Base-by-base conservation (phyloP, 2,113 vertebrate species). In the Diglossa brunneiventris region DNA sequence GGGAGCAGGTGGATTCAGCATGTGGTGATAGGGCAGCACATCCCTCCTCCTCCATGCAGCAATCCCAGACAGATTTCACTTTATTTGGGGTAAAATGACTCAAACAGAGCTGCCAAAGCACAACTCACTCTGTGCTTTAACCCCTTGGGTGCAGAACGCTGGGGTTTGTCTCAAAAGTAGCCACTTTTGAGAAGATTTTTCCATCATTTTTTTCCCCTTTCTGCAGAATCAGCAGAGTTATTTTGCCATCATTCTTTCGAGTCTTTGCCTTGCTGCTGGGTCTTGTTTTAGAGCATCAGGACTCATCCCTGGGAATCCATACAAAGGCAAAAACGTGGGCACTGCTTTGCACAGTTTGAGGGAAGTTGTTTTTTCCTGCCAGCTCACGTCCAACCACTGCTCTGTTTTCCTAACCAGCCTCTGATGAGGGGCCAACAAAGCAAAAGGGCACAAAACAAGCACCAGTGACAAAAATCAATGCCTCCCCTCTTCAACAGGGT, bases 401-500 rank as follows among this genome's bases (percentile, higher is more conserved):
- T 39, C 41, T 75, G 35, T 37, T 90, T 77, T 96, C 79, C 73
- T 37, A 91, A 63, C 35, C 1, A 0, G 18, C 58, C 84, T 83
- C 90, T 83, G 68, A 72, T 64, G 87, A 63, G 64, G 53, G 67
- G 90, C 93, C 90, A 96, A 83, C 56, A 30, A 92, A 95, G 88
- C 53, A 64, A 94, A 94, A 93, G 88, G 85, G 68, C 52, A 87
- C 56, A 84, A 92, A 92, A 68, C 62, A 94, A 67, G 49, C 63
- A 35, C 1, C 47, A 61, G 79, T 72, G 76, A 72, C 61, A 86
- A 31, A 90, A 93, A 92, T 95, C 95, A 37, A 74, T 93, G 75
- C 6, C 44, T 68, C 26, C 55, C 11, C 9, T 83, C 77, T 67
- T 56, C 15, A 0, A 13, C 50, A 78, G 20, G 44, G 24, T 83